These are phyloP conservation scores for Anser cygnoides DNA, from an alignment of 2,113 vertebrate genomes.

Conservation along the genomic window DNA sequence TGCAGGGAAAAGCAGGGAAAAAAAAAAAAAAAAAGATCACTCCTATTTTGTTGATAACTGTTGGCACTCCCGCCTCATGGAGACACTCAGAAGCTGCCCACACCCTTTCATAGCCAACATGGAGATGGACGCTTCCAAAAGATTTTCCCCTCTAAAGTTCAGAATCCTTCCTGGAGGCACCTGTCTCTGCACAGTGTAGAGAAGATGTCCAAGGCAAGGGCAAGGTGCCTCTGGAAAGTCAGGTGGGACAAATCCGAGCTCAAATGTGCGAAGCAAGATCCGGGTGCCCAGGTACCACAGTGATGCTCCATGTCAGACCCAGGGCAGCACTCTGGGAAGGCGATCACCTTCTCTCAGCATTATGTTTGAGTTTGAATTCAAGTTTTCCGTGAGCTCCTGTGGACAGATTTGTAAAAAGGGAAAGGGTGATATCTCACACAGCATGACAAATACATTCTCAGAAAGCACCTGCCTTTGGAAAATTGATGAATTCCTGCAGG, in stretches of 20 bases:
- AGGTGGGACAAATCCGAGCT: background rate
- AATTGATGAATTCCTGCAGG: background rate
- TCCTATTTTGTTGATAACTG: background rate
- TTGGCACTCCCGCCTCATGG: background rate
- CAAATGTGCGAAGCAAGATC: accelerated
- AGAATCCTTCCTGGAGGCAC: background rate
- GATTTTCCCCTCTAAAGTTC: accelerated
- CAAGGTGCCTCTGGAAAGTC: background rate
- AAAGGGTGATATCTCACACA: background rate
- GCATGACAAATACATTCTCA: background rate
- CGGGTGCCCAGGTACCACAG: background rate
- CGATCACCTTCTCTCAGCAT: background rate
- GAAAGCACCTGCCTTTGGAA: background rate
- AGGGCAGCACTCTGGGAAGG: background rate
- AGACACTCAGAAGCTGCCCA: background rate
- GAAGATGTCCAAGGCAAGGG: background rate
- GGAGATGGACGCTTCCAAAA: background rate
- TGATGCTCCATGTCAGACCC: background rate
- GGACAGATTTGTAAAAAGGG: background rate
- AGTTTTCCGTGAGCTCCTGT: background rate
- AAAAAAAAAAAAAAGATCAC: background rate
- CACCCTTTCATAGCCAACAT: background rate
- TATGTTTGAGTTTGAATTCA: background rate
- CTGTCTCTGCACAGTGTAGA: background rate
- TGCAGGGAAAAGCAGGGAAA: background rate